Evolutionary conservation across 2,888 invertebrate species (phyloP).

Genomic region (Pseudococcus longispinus): DNA sequence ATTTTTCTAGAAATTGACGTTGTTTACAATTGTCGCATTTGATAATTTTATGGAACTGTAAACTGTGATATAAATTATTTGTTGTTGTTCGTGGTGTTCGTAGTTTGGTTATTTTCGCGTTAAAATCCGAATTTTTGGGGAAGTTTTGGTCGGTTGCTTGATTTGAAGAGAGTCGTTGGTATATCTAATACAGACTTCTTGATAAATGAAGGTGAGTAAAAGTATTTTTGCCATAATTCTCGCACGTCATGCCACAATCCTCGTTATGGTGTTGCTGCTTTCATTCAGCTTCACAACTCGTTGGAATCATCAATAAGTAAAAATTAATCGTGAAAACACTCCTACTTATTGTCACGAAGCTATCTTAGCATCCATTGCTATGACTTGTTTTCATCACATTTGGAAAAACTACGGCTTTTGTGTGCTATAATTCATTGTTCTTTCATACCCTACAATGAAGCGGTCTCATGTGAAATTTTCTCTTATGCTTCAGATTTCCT

Average conservation of each 20-base stretch:
- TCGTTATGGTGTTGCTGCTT: not conserved
- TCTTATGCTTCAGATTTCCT: conserved; percentile 64
- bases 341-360: not conserved
- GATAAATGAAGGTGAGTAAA: conserved; percentile 38
- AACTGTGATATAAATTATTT: conserved; percentile 35
- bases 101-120: conserved; percentile 10
- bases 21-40: not conserved
- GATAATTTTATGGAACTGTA: not conserved
- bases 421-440: not conserved
- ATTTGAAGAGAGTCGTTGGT: not conserved
- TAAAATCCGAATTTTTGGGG: not conserved
- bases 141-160: not conserved
- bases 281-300: not conserved
- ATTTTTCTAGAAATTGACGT: not conserved
- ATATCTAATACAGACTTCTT: not conserved
- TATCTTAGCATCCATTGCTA: not conserved
- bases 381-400: not conserved
- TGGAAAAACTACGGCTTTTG: not conserved
- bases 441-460: not conserved
- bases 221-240: not conserved
- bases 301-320: not conserved
- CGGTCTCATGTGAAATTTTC: not conserved
- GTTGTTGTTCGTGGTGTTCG: conserved; percentile 39
- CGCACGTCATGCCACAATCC: not conserved
- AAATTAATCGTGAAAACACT: not conserved